Evolutionary conservation across 2,888 invertebrate genomes (phyloP), one percentile per base, ranked within the genome.

Genomic region (Heliconius charithonia): DNA sequence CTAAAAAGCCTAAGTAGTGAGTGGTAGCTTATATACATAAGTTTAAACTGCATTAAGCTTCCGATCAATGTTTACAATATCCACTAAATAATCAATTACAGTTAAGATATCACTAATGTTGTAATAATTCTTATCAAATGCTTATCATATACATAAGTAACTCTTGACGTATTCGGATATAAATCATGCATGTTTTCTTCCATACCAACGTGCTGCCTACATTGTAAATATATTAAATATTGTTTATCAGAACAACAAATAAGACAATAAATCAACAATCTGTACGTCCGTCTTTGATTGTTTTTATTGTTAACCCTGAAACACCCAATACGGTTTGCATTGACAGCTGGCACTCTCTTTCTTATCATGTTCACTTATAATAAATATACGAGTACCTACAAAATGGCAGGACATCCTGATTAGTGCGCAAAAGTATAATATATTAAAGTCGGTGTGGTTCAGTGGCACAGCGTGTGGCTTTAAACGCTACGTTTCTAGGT

Each of bases 221-320:
- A 76, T 62, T 82, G 76, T 80, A 45, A 16, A 19, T 51, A 82
- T 69, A 76, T 32, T 32, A 32, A 32, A 32, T 32, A 32, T 22
- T 78, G 51, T 32, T 79, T 82, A 83, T 81, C 81, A 67, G 70
- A 79, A 79, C 81, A 83, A 83, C 82, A 83, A 83, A 80, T 74
- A 74, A 65, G 62, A 66, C 73, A 79, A 83, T 83, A 81, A 83
- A 83, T 82, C 70, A 76, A 70, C 56, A 37, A 63, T 74, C 59
- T 63, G 75, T 73, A 63, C 45, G 65, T 72, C 72, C 76, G 73
- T 63, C 56, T 72, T 76, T 62, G 76, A 73, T 67, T 73, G 71
- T 71, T 73, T 72, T 75, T 41, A 78, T 78, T 75, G 27, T 29
- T 63, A 69, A 74, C 67, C 70, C 63, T 79, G 66, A 75, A 75